These are phyloP conservation scores for Pomacea canaliculata DNA, from an alignment of 2,888 invertebrate genomes.

Conservation along the genomic window DNA sequence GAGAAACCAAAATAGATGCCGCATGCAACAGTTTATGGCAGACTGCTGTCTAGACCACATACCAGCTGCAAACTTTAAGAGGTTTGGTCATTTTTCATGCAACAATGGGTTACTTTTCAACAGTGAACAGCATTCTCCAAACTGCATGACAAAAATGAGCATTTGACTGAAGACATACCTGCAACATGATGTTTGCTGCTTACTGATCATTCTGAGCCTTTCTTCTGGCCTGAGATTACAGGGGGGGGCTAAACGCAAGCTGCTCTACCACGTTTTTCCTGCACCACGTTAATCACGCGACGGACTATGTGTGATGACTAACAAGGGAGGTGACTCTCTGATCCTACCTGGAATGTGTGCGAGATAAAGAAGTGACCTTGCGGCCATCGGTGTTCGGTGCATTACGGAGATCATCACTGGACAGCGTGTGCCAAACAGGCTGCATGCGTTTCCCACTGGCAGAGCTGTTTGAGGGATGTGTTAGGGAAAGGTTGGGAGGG, in stretches of 20 bases:
- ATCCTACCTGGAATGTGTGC: conserved; percentile 66
- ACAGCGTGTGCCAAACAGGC: conserved; percentile 20
- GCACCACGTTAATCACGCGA: conserved; percentile 1
- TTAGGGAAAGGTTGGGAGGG: neutral
- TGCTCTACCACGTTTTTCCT: conserved; percentile 5
- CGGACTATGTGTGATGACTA: neutral
- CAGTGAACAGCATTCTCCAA: too few species aligned
- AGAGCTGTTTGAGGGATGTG: conserved; percentile 3
- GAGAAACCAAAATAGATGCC: neutral
- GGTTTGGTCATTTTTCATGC: too few species aligned
- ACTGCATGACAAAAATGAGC: too few species aligned
- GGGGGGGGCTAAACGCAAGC: neutral
- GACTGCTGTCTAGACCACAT: neutral
- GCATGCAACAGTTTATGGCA: neutral
- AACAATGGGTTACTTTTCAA: too few species aligned
- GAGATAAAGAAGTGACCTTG: conserved; percentile 62
- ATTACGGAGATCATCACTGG: conserved; percentile 21
- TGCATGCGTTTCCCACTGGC: conserved; percentile 7
- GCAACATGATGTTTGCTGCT: too few species aligned
- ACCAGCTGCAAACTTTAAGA: neutral
- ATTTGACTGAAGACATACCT: too few species aligned
- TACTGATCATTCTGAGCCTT: too few species aligned
- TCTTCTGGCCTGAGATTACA: too few species aligned
- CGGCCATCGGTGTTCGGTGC: conserved; percentile 51
- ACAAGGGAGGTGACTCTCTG: neutral